Evolutionary conservation across 2,797 vertebrate genomes (phyloP).

Genomic region (Kryptolebias ocellatus): DNA sequence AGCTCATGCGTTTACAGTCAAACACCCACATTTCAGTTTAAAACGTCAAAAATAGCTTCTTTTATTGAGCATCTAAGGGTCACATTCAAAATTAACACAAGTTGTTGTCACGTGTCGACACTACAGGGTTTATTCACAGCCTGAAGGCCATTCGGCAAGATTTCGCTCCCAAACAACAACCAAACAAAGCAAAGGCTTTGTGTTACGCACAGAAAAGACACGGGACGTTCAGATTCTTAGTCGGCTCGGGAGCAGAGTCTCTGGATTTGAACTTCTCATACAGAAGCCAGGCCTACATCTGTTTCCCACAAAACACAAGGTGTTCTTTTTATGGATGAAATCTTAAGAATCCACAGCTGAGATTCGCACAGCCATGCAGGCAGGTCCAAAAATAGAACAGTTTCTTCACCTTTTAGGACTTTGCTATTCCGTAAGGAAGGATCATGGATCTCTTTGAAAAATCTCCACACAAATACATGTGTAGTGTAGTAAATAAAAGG

Average conservation of each 20-base stretch:
- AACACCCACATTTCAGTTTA: too few relatives aligned
- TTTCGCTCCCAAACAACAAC: not conserved
- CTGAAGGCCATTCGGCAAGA: too few relatives aligned
- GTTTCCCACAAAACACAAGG: slow-evolving; percentile 27
- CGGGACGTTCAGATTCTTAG: not conserved
- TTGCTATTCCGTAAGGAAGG: too few relatives aligned
- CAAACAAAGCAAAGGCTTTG: not conserved
- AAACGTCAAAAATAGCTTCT: too few relatives aligned
- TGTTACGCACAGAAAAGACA: not conserved
- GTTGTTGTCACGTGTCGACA: not conserved
- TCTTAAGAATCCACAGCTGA: slow-evolving; percentile 27
- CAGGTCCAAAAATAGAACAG: not conserved
- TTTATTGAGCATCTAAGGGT: too few relatives aligned
- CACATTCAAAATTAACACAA: not conserved
- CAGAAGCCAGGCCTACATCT: slow-evolving; percentile 22
- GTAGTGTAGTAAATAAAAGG: too few relatives aligned
- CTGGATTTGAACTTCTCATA: slow-evolving; percentile 2
- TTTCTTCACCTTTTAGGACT: too few relatives aligned
- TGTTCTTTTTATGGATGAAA: slow-evolving; percentile 27
- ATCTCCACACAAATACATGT: too few relatives aligned
- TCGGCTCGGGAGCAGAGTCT: too few relatives aligned
- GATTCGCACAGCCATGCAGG: slow-evolving; percentile 1
- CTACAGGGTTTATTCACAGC: too few relatives aligned
- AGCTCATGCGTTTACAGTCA: too few relatives aligned
- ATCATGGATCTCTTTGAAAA: too few relatives aligned